Conservation (phyloP, 2,888 invertebrate genomes). For the Campoplex capitator region DNA sequence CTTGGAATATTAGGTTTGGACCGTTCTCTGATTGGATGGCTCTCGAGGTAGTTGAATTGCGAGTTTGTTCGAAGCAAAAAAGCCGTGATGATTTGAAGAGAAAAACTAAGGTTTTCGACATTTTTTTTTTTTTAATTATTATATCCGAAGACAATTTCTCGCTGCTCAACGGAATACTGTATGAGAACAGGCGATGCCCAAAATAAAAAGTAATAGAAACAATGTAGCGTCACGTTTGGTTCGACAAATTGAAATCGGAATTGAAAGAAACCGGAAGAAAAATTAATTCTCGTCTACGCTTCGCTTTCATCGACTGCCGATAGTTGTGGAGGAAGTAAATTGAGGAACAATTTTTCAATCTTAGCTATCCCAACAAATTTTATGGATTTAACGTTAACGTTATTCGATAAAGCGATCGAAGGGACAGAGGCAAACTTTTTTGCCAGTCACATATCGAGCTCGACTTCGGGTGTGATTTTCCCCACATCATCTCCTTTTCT, state of each 20-base stretch:
- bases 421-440: constrained; percentile 17
- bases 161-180: constrained; percentile 48
- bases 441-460: constrained; percentile 43
- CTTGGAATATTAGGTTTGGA: not conserved
- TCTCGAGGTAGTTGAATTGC: constrained; percentile 43
- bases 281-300: constrained; percentile 48
- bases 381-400: constrained; percentile 68
- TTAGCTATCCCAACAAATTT: constrained; percentile 74
- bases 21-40: constrained; percentile 19
- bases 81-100: not conserved
- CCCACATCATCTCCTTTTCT: constrained; percentile 39
- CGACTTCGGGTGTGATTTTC: constrained; percentile 44
- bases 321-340: constrained; percentile 65
- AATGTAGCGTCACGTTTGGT: constrained; percentile 21
- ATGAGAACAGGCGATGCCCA: constrained; percentile 30
- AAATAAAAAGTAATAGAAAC: constrained; percentile 19
- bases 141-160: constrained; percentile 2
- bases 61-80: constrained; percentile 12
- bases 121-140: not conserved
- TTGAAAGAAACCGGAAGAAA: constrained; percentile 35
- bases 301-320: constrained; percentile 60
- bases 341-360: too few relatives aligned
- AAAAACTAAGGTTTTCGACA: not conserved
- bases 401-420: constrained; percentile 55
- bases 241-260: not conserved